phyloP scores from a whole-genome alignment of 1,140 invertebrate species.

The Paracyclopina nana region DNA sequence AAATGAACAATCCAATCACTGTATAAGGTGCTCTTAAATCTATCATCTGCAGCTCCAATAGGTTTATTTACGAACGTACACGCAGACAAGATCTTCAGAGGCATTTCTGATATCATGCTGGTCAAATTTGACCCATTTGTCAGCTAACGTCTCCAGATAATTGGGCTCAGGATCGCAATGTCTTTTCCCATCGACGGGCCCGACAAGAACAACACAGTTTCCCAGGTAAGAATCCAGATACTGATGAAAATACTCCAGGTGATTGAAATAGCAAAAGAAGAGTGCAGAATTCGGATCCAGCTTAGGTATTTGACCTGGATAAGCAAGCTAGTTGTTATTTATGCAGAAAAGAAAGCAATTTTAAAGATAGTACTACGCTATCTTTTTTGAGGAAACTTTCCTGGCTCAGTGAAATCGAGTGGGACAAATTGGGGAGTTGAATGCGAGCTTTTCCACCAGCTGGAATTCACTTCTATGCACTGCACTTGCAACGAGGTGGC shows the following conservation, averaged over 20 bases:
- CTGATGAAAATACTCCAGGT: slow-evolving; percentile 10
- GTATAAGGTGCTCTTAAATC: too few relatives aligned
- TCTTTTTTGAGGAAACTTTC: too few relatives aligned
- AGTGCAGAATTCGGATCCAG: background rate
- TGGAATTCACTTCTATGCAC: slow-evolving; percentile 4
- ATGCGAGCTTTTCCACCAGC: slow-evolving; percentile 5
- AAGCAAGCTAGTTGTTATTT: too few relatives aligned
- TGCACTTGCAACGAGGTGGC: background rate
- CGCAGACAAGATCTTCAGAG: too few relatives aligned
- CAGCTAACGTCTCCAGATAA: too few relatives aligned
- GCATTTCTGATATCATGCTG: too few relatives aligned
- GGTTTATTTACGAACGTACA: too few relatives aligned
- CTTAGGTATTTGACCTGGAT: background rate
- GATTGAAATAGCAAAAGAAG: slow-evolving; percentile 12
- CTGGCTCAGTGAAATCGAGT: slow-evolving; percentile 1
- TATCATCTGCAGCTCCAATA: too few relatives aligned
- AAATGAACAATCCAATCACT: too few relatives aligned
- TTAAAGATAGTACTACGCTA: too few relatives aligned
- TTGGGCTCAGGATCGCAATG: slow-evolving; percentile 9
- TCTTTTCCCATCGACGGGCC: slow-evolving; percentile 8
- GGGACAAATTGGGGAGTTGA: slow-evolving; percentile 1
- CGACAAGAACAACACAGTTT: background rate
- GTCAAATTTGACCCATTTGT: too few relatives aligned
- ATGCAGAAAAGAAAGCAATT: too few relatives aligned
- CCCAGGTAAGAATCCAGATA: slow-evolving; percentile 7